Percentiles rank a stretch among this genome's conserved stretches.
Conservation (phyloP, 2,113 vertebrate genomes). For the Bufo bufo region DNA sequence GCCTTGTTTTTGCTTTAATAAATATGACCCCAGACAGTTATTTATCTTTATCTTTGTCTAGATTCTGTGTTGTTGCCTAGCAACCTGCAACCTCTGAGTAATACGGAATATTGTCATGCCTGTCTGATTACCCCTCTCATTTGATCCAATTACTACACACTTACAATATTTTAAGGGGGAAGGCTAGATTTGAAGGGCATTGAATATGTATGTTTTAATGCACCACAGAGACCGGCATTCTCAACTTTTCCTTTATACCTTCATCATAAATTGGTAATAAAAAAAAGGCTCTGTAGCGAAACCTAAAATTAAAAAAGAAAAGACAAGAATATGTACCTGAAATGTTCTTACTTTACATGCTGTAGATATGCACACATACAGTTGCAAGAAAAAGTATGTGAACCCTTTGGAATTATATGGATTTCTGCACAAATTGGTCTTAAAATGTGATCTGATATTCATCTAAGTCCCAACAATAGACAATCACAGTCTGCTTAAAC, state of each 20-base stretch:
- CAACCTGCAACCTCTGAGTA: constrained; percentile 42
- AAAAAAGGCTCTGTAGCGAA: background rate
- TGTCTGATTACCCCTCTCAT: constrained; percentile 52
- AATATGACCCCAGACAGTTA: constrained; percentile 44
- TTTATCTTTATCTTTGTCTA: constrained; percentile 51
- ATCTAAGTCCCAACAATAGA: no score
- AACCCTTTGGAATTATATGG: no score
- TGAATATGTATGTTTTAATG: constrained; percentile 40
- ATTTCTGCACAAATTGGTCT: no score
- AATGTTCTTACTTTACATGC: background rate
- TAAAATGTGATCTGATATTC: no score
- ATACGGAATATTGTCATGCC: constrained; percentile 47
- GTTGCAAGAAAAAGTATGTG: no score
- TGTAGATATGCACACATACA: background rate
- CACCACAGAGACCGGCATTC: constrained; percentile 2
- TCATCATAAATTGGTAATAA: background rate
- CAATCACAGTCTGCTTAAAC: no score
- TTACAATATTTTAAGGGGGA: constrained; percentile 48
- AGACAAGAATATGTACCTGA: background rate
- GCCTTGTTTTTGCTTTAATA: constrained; percentile 44
- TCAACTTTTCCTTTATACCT: constrained; percentile 20
- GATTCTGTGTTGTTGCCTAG: constrained; percentile 41
- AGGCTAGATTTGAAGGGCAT: constrained; percentile 40
- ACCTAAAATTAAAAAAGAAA: background rate
- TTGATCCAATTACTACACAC: constrained; percentile 47